Base-by-base conservation (phyloP, 2,113 vertebrate genomes). In the Polyodon spathula region DNA sequence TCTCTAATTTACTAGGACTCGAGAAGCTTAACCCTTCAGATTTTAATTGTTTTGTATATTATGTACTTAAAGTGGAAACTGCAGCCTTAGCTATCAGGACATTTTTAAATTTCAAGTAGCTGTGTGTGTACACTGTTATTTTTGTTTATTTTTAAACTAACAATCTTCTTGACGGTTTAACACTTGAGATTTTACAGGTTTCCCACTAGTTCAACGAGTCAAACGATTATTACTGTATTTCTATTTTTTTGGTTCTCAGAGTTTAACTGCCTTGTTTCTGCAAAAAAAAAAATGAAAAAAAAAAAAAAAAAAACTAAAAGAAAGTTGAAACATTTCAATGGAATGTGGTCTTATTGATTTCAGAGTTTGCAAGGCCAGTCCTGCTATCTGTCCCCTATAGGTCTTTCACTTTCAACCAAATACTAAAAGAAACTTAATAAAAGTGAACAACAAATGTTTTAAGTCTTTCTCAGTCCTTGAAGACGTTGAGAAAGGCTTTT, bases 181-280 rank as follows among this genome's bases (percentile, higher is more conserved):
- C 72, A 66, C 43, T 76, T 66, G 74, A 76, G 79, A 80, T 74
- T 80, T 79, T 72, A 62, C 67, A 66, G 48, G 53, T 70, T 52
- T 71, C 71, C n/a, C 60, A 6, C 40, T 55, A 52, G n/a, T 40
- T 46, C 48, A 37, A 55, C 37, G 17, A 9, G 10, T 40, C 4
- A 17, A 17, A 17, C 11, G 59, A 5, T 57, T 46, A 16, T 40
- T 8, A 66, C 1, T 6, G 56, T 53, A 43, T 64, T 50, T 11
- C 43, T 17, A 11, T 54, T 38, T 64, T n/a, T 48, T 2, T 50
- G 17, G 56, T 52, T 46, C 59, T 38, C 54, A 50, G 40, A 40
- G 54, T 58, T 38, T 59, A 52, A 63, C 58, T 58, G 63, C 40
- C 55, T 64, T 51, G n/a, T 58, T 52, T 53, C 38, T 15, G 38